phyloP scores from a whole-genome alignment of 1,140 invertebrate species.

The Holcopasites calliopsidis region DNA sequence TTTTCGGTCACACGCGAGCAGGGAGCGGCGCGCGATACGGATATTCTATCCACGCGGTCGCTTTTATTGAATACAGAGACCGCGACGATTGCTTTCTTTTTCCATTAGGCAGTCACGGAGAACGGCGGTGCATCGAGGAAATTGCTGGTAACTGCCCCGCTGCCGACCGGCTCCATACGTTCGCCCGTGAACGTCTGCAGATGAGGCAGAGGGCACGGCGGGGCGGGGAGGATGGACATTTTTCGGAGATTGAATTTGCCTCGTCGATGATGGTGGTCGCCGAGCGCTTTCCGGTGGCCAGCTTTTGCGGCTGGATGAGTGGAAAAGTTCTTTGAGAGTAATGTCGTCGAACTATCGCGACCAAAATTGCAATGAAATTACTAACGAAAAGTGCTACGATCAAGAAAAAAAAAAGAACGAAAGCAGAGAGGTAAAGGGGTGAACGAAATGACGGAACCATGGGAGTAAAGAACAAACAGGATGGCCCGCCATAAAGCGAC shows the following conservation, averaged over 20 bases:
- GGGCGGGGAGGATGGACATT: background rate
- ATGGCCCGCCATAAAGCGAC: background rate
- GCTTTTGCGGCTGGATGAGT: too few relatives aligned
- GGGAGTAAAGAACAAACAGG: background rate
- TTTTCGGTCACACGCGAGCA: background rate
- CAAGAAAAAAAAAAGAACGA: background rate
- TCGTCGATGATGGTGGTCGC: background rate
- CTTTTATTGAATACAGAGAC: conserved; percentile 41
- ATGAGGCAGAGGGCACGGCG: too few relatives aligned
- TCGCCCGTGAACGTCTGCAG: background rate
- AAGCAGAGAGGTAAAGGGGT: background rate
- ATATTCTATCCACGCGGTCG: background rate
- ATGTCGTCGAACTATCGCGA: too few relatives aligned
- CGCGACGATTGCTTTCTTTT: conserved; percentile 45
- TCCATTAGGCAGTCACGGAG: conserved; percentile 13
- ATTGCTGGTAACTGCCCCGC: conserved; percentile 34
- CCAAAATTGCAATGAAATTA: too few relatives aligned
- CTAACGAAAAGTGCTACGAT: too few relatives aligned
- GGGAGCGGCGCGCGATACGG: too few relatives aligned
- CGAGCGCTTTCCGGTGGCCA: too few relatives aligned
- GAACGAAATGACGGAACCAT: background rate
- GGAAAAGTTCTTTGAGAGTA: too few relatives aligned
- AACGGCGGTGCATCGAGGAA: conserved; percentile 12
- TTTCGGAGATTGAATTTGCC: conserved; percentile 39
- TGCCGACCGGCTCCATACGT: too few relatives aligned